Percentiles rank a stretch among this genome's conserved stretches.
Evolutionary conservation across 2,113 vertebrate species (phyloP).

Genomic region (Thamnophis sirtalis): DNA sequence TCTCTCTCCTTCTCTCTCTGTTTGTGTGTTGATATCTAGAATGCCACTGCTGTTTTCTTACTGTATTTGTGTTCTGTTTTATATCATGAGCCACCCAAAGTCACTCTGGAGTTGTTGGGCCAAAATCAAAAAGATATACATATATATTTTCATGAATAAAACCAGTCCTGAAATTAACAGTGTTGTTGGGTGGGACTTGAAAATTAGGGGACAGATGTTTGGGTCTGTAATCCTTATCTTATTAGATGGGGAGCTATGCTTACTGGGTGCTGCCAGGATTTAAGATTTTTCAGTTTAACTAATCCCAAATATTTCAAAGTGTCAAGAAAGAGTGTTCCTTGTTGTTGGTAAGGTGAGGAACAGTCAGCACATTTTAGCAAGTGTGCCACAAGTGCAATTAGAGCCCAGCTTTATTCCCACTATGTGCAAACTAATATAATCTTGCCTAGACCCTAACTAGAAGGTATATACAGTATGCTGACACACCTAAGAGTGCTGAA

Average conservation of each 20-base stretch:
- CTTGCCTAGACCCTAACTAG: not conserved
- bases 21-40: not conserved
- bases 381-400: not conserved
- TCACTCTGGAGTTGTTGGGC: not conserved
- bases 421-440: not conserved
- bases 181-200: not conserved
- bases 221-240: not conserved
- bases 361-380: not conserved
- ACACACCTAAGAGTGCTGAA: not conserved
- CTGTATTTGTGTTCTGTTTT: not conserved
- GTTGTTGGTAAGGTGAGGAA: not conserved
- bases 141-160: not conserved
- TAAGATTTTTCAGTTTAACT: not conserved
- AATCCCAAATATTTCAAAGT: not conserved
- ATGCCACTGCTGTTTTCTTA: not conserved
- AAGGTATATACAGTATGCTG: not conserved
- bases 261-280: not conserved
- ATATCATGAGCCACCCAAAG: not conserved
- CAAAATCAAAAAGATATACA: not conserved
- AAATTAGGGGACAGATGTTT: not conserved
- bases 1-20: too few species aligned
- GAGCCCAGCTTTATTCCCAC: not conserved
- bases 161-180: not conserved
- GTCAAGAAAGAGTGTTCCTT: not conserved
- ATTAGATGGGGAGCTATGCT: too few species aligned